Evolutionary conservation across 2,113 vertebrate species (phyloP).

Genomic region (Phalacrocorax pelagicus): DNA sequence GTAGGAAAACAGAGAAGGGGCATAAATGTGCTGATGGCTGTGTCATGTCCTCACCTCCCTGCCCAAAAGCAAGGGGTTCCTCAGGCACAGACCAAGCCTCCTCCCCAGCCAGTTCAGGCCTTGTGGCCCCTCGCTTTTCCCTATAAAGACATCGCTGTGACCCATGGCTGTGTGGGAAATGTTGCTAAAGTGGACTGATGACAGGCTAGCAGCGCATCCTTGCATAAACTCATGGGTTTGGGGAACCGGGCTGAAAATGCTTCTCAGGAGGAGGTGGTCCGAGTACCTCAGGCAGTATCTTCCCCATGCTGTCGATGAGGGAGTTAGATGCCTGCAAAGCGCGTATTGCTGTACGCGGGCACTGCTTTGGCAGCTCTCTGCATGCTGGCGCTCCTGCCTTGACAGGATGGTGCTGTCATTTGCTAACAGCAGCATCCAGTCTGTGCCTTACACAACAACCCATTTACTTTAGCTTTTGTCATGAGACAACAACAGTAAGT

Average conservation of each 20-base stretch:
- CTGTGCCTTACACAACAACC: not conserved
- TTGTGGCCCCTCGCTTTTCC: not conserved
- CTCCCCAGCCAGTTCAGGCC: not conserved
- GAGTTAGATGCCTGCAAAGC: not conserved
- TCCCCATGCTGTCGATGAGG: not conserved
- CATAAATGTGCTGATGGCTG: not conserved
- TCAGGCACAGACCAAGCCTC: not conserved
- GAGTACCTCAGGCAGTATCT: not conserved
- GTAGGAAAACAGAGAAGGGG: not conserved
- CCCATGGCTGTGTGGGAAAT: not conserved
- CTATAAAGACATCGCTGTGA: not conserved
- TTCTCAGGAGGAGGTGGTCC: not conserved
- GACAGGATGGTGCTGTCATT: not conserved
- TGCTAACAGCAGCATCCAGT: not conserved
- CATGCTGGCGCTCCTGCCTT: not conserved
- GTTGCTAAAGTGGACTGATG: not conserved
- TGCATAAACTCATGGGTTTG: not conserved
- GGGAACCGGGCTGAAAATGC: not conserved
- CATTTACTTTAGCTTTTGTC: not conserved
- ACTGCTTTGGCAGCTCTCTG: not conserved
- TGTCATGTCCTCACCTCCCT: not conserved
- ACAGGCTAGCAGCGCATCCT: not conserved
- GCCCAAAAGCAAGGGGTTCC: not conserved
- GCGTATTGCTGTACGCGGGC: not conserved
- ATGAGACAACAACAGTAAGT: not conserved